Conservation (phyloP, 2,797 vertebrate species). For the Melanotaenia boesemani region DNA sequence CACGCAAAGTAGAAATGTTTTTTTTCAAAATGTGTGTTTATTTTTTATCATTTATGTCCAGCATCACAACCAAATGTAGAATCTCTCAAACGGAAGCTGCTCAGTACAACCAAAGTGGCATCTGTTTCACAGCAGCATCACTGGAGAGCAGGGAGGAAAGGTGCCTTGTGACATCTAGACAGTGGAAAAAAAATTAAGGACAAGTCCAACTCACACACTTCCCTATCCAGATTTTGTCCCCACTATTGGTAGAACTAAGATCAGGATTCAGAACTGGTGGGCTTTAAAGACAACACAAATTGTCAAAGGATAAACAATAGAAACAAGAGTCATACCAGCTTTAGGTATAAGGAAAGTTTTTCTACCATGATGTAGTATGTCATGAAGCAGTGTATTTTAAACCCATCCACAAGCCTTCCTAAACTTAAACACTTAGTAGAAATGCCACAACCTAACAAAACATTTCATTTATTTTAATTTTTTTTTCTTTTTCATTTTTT, state of each 20-base stretch:
- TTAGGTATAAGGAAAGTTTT: neutral
- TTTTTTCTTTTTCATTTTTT: no score
- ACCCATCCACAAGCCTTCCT: no score
- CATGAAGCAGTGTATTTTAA: no score
- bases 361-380: no score
- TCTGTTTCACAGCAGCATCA: conserved; percentile 23
- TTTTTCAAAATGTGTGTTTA: neutral
- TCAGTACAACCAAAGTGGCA: conserved; percentile 17
- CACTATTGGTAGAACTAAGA: conserved; percentile 3
- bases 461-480: no score
- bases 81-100: conserved; percentile 16
- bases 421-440: no score
- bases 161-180: conserved; percentile 35
- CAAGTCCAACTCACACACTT: conserved; percentile 5
- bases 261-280: neutral
- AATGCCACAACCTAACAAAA: no score
- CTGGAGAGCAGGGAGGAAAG: conserved; percentile 17
- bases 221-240: conserved; percentile 11
- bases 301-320: conserved; percentile 1
- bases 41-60: conserved; percentile 12
- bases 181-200: conserved; percentile 24
- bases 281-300: conserved; percentile 6
- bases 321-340: neutral
- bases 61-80: conserved; percentile 9
- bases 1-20: neutral